A percentile compares a stretch with the other conserved stretches of the same genome.
Conservation (phyloP, 2,113 vertebrate genomes). For the Fukomys damarensis region DNA sequence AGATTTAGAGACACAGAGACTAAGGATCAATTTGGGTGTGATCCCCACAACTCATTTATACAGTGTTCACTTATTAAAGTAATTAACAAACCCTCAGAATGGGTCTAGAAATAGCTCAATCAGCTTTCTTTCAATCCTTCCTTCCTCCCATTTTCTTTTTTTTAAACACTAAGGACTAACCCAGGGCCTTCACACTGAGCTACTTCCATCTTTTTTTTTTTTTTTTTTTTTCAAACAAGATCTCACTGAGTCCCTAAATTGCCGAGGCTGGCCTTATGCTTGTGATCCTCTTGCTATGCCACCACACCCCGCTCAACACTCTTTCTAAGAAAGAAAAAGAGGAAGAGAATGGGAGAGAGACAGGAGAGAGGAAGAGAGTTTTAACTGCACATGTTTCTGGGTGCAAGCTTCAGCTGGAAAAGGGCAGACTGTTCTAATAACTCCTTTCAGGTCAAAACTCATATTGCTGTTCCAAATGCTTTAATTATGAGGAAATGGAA, state of each 20-base stretch:
- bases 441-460: conserved; percentile 52
- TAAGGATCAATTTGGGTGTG: neutral
- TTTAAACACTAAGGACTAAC: neutral
- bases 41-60: neutral
- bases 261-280: neutral
- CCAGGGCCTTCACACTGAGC: neutral
- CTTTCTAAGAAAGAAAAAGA: neutral
- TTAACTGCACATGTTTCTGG: neutral
- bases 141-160: neutral
- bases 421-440: conserved; percentile 12
- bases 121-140: neutral
- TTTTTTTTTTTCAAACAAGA: neutral
- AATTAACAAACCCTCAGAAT: neutral
- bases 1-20: neutral
- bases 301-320: neutral
- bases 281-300: neutral
- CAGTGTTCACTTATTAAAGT: neutral
- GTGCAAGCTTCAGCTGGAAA: neutral
- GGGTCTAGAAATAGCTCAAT: neutral
- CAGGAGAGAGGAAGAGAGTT: neutral
- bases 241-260: neutral
- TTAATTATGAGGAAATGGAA: conserved; percentile 55
- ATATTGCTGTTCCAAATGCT: neutral
- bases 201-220: neutral
- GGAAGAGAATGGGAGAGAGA: neutral